phyloP scores from a whole-genome alignment of 2,113 vertebrate genomes.

The Seriola aureovittata region DNA sequence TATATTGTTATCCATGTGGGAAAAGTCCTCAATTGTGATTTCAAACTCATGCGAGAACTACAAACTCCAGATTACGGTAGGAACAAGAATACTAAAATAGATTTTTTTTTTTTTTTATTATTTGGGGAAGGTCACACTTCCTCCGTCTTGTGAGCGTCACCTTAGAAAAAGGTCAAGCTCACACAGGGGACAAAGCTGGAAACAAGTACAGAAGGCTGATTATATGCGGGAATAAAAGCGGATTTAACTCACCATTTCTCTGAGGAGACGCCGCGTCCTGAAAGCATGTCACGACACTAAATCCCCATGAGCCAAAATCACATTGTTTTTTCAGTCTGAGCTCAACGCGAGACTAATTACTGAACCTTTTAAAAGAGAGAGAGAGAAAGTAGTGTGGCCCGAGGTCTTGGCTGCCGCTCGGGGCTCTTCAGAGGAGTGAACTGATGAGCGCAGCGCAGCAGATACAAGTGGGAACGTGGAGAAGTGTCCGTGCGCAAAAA shows the following conservation, averaged over 20 bases:
- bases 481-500: constrained; percentile 43
- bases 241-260: constrained; percentile 70
- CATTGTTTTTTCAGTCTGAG: constrained; percentile 25
- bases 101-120: no score
- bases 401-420: neutral
- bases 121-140: constrained; percentile 8
- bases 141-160: neutral
- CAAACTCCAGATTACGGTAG: neutral
- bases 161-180: constrained; percentile 16
- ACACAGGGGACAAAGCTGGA: neutral
- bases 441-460: constrained; percentile 3
- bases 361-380: neutral
- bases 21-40: no score
- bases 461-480: constrained; percentile 2
- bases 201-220: neutral
- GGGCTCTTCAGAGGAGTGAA: neutral
- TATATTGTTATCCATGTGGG: no score
- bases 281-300: constrained; percentile 68
- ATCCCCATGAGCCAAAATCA: constrained; percentile 45
- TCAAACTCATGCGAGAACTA: no score
- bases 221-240: neutral
- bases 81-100: rapidly evolving
- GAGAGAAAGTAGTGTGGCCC: neutral
- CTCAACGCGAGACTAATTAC: neutral
- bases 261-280: constrained; percentile 52